phyloP scores from a whole-genome alignment of 2,113 vertebrate species.

The Scytalopus superciliaris region DNA sequence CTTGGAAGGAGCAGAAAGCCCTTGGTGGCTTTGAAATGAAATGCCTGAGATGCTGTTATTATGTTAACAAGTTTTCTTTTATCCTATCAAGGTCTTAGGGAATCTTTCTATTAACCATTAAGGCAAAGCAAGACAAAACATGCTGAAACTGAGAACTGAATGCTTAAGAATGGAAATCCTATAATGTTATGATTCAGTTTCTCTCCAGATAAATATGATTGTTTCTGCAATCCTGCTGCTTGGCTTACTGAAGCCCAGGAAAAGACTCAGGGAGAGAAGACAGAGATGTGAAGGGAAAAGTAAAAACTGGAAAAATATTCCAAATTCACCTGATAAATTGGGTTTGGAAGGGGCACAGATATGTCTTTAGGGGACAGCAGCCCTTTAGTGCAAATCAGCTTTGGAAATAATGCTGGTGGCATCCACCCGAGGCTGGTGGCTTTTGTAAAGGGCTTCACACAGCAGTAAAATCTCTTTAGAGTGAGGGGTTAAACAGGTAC shows the following conservation, averaged over 20 bases:
- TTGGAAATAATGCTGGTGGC: background rate
- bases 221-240: background rate
- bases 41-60: constrained; percentile 30
- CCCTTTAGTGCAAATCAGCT: background rate
- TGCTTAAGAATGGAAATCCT: constrained; percentile 36
- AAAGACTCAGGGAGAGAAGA: background rate
- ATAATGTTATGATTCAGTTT: constrained; percentile 42
- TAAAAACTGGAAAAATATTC: background rate
- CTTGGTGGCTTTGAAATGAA: background rate
- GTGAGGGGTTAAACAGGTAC: background rate
- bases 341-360: background rate
- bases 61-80: constrained; percentile 56
- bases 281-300: background rate
- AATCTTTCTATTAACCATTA: constrained; percentile 42
- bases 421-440: background rate
- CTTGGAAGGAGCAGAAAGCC: constrained; percentile 30
- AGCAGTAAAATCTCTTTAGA: background rate
- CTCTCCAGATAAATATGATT: constrained; percentile 20
- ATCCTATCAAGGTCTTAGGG: constrained; percentile 24
- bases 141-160: constrained; percentile 37
- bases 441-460: background rate
- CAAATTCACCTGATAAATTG: background rate
- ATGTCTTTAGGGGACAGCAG: background rate
- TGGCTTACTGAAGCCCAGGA: background rate
- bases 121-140: constrained; percentile 36